Evolutionary conservation across 2,888 invertebrate genomes (phyloP).

Genomic region (Euphydryas editha): DNA sequence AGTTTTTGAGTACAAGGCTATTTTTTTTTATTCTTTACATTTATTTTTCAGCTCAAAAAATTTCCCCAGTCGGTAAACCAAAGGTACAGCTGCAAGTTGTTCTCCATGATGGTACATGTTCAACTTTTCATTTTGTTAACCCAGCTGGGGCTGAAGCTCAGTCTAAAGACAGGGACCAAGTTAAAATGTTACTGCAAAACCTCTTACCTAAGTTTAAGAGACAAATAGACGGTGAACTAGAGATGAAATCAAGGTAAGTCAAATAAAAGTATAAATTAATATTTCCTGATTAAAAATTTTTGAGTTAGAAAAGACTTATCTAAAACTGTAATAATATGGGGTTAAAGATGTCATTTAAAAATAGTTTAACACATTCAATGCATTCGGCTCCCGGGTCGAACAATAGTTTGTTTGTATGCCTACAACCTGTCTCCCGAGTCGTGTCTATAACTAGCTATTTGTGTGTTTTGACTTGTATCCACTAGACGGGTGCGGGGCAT

Average conservation of each 20-base stretch:
- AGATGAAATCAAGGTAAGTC: constrained; percentile 90
- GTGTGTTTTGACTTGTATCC: too few species aligned
- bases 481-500: too few species aligned
- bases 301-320: too few species aligned
- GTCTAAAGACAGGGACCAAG: constrained; percentile 94
- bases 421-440: too few species aligned
- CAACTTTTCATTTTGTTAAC: constrained; percentile 98
- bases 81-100: constrained; percentile 99
- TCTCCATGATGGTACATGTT: constrained; percentile 95
- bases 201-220: constrained; percentile 96
- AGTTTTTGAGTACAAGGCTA: too few species aligned
- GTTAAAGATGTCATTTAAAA: too few species aligned
- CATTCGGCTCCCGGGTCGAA: too few species aligned
- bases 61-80: constrained; percentile 97
- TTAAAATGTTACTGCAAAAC: constrained; percentile 95
- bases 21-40: not conserved
- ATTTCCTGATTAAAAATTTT: too few species aligned
- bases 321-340: too few species aligned
- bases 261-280: not conserved
- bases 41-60: constrained; percentile 92
- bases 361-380: too few species aligned
- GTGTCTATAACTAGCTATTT: too few species aligned
- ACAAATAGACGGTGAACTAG: constrained; percentile 95
- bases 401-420: too few species aligned
- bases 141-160: constrained; percentile 92